Conservation (phyloP, 2,113 vertebrate genomes). For the Colistium nudipinnis region DNA sequence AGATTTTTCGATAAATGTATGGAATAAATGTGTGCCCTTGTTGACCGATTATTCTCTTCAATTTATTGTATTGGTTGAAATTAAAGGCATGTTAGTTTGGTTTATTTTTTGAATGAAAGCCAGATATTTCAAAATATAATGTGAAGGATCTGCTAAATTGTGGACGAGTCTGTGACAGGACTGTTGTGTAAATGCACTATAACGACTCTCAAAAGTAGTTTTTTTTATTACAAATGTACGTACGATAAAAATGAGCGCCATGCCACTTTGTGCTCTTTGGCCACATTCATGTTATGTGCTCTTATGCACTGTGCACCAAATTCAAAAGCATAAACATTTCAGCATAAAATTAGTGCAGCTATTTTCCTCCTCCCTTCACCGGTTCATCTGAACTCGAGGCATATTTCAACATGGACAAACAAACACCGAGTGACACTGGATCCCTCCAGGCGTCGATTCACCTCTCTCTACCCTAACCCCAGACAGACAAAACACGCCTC, state of each 20-base stretch:
- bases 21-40: background rate
- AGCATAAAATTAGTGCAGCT: constrained; percentile 8
- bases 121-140: background rate
- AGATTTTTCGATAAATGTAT: constrained; percentile 8
- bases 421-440: constrained; percentile 59
- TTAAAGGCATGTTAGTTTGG: background rate
- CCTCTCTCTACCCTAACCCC: constrained; percentile 55
- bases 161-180: too few relatives aligned
- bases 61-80: background rate
- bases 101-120: background rate
- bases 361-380: background rate
- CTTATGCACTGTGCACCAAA: constrained; percentile 3
- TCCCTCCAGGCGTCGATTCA: constrained; percentile 55
- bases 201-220: too few relatives aligned
- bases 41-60: background rate
- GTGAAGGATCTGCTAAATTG: background rate
- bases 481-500: constrained; percentile 51
- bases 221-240: background rate
- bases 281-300: background rate
- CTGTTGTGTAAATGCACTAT: background rate
- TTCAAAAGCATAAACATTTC: constrained; percentile 27
- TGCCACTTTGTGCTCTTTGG: background rate
- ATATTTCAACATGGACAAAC: constrained; percentile 49
- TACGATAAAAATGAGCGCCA: background rate
- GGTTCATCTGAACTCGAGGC: constrained; percentile 27